Conservation (phyloP, 1,140 invertebrate species). For the Sinella curviseta region DNA sequence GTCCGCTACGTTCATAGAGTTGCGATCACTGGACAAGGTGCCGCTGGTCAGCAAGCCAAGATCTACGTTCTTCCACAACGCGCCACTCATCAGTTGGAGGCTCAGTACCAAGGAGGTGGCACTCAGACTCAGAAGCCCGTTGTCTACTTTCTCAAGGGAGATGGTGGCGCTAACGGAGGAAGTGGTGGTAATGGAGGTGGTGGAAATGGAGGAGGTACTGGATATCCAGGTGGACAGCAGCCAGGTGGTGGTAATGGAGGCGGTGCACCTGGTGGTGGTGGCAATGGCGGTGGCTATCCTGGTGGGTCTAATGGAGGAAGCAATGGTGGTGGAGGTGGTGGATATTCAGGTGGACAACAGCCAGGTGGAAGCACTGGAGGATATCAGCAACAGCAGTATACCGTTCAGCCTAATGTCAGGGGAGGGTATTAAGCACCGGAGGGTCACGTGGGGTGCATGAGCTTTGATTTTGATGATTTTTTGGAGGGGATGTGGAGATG, state of each 20-base stretch:
- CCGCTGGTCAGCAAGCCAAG: background rate
- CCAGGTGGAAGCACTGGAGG: background rate
- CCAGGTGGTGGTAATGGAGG: background rate
- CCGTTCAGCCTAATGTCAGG: too few species aligned
- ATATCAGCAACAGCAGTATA: too few species aligned
- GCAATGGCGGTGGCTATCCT: background rate
- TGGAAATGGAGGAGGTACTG: background rate
- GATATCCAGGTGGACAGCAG: background rate
- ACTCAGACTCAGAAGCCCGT: background rate
- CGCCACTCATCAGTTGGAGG: background rate
- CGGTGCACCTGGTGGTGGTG: background rate
- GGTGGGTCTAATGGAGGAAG: too few species aligned
- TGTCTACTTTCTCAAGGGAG: constrained; percentile 21
- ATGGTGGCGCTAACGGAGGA: background rate
- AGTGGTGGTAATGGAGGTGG: constrained; percentile 1
- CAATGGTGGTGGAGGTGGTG: too few species aligned
- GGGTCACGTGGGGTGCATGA: too few species aligned
- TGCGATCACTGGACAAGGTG: background rate
- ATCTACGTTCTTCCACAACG: constrained; percentile 8
- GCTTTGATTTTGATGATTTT: too few species aligned
- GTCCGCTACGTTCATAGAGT: background rate
- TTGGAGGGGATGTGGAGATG: too few species aligned
- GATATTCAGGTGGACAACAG: too few species aligned
- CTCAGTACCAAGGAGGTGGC: background rate
- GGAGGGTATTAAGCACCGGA: too few species aligned